phyloP scores from a whole-genome alignment of 2,888 invertebrate species.

The Mesorhabditis spiculigera region DNA sequence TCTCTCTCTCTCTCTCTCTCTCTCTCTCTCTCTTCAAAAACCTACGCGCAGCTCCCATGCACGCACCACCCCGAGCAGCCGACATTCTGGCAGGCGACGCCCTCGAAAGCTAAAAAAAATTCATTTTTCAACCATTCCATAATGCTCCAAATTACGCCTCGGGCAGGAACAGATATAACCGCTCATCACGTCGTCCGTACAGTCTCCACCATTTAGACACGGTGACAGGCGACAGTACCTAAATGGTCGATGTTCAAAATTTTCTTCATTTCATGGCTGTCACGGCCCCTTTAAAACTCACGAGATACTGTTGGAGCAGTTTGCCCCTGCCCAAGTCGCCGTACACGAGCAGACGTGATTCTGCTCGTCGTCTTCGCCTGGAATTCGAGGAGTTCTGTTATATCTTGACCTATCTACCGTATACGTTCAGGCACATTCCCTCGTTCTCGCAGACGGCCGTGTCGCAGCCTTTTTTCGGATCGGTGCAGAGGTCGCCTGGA shows the following conservation, averaged over 20 bases:
- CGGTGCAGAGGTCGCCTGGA: slow-evolving; percentile 5
- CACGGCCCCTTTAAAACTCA: neutral
- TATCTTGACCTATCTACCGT: neutral
- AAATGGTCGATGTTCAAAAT: too few species aligned
- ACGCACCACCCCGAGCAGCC: neutral
- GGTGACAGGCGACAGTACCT: slow-evolving; percentile 2
- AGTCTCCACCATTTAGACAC: neutral
- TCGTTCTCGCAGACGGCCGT: neutral
- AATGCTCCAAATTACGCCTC: neutral
- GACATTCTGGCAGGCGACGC: neutral
- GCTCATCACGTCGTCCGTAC: neutral
- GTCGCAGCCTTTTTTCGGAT: neutral
- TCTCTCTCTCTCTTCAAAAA: too few species aligned
- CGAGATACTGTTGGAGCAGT: neutral
- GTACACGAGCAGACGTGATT: neutral
- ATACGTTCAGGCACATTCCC: neutral
- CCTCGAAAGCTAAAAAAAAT: slow-evolving; percentile 2
- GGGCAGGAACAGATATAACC: neutral
- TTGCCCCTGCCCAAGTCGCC: neutral
- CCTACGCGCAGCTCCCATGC: neutral
- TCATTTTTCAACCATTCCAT: neutral
- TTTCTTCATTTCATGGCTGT: neutral
- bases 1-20: too few species aligned
- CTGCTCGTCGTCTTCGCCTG: neutral
- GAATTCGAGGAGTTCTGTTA: neutral